Conservation (phyloP, 2,797 vertebrate genomes). For the Rhinatrema bivittatum region DNA sequence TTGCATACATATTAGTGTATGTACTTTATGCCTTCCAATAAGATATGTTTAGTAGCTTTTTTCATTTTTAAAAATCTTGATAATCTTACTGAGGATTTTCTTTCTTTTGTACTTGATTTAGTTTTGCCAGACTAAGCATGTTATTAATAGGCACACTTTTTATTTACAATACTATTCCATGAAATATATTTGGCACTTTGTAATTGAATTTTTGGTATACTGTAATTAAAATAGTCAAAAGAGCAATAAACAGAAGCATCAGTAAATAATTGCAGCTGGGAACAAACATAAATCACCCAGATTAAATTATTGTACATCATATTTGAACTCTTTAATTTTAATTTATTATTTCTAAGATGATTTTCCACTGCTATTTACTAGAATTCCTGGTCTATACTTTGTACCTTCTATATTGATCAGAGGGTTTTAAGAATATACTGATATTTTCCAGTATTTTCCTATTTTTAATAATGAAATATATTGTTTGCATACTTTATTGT, state of each 20-base stretch:
- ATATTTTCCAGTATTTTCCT: background rate
- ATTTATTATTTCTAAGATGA: slow-evolving; percentile 40
- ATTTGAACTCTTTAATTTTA: slow-evolving; percentile 47
- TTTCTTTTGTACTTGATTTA: slow-evolving; percentile 37
- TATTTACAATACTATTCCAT: slow-evolving; percentile 51
- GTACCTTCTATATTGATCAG: slow-evolving; percentile 2
- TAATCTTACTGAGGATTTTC: slow-evolving; percentile 21
- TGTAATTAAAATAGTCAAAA: slow-evolving; percentile 60
- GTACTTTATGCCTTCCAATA: no score
- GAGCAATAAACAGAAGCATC: slow-evolving; percentile 52
- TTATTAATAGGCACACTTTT: slow-evolving; percentile 52
- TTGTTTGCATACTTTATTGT: no score
- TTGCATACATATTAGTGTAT: no score
- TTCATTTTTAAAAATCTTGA: slow-evolving; percentile 5
- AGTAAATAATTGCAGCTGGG: slow-evolving; percentile 49
- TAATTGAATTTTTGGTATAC: slow-evolving; percentile 59
- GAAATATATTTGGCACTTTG: slow-evolving; percentile 41
- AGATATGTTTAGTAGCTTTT: slow-evolving; percentile 9
- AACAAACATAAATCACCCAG: slow-evolving; percentile 47
- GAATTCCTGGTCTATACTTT: slow-evolving; percentile 19
- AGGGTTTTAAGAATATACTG: background rate
- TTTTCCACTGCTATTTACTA: slow-evolving; percentile 32
- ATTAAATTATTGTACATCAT: slow-evolving; percentile 53
- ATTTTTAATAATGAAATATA: fast-evolving
- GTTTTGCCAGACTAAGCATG: slow-evolving; percentile 51